Evolutionary conservation across 92 coral and sea anemone genomes (phyloP).

Genomic region (Pocillopora grandis): DNA sequence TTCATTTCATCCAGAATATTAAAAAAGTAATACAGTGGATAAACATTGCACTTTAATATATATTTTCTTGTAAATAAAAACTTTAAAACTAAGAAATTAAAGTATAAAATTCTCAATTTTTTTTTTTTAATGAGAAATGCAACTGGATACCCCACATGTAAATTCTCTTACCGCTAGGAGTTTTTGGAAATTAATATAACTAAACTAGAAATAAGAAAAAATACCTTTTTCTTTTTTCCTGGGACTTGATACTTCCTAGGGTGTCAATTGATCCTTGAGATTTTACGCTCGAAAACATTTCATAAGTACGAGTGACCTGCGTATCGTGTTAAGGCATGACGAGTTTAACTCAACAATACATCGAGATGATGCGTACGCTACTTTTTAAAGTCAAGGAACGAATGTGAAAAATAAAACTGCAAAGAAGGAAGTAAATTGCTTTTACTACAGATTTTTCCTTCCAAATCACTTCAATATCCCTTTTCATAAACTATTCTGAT

Average conservation of each 20-base stretch:
- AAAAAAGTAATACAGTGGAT: not conserved
- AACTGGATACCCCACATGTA: not conserved
- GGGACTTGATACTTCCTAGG: not conserved
- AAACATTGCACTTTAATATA: not conserved
- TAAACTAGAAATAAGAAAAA: not conserved
- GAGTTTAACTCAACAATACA: too few relatives aligned
- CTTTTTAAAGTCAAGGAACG: not conserved
- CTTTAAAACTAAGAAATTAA: not conserved
- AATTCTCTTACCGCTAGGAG: not conserved
- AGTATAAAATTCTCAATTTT: not conserved
- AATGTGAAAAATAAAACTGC: not conserved
- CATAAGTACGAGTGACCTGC: not conserved
- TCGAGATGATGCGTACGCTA: not conserved
- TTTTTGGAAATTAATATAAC: too few relatives aligned
- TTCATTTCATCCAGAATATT: conserved; percentile 10
- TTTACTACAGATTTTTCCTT: too few relatives aligned
- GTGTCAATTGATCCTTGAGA: conserved; percentile 14
- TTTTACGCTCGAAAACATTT: conserved; percentile 9
- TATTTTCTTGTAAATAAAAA: not conserved
- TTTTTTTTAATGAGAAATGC: not conserved
- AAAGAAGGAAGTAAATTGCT: too few relatives aligned
- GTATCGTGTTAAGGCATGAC: not conserved
- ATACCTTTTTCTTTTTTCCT: not conserved
- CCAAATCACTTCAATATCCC: too few relatives aligned
- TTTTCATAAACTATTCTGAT: too few relatives aligned